These are phyloP conservation scores for Albula glossodonta DNA, from an alignment of 2,113 vertebrate genomes.

Conservation along the genomic window DNA sequence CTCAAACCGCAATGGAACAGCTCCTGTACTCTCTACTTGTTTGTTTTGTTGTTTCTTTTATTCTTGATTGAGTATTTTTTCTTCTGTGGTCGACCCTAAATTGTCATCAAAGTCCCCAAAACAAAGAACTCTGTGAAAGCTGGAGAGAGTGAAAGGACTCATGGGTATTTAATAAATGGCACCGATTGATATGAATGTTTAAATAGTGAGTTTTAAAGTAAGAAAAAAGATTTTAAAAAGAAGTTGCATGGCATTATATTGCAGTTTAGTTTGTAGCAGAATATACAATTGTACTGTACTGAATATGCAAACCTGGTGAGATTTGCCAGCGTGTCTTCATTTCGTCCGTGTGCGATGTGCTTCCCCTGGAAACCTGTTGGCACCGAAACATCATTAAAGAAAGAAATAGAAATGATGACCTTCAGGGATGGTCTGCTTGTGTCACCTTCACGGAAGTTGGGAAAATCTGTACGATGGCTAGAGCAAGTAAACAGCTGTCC, in stretches of 20 bases:
- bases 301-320: not conserved
- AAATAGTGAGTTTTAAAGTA: constrained; percentile 39
- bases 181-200: constrained; percentile 36
- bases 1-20: not conserved
- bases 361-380: constrained; percentile 13
- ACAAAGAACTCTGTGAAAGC: constrained; percentile 12
- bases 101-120: not conserved
- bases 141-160: constrained; percentile 45
- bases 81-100: not conserved
- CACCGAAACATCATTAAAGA: not conserved
- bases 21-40: not conserved
- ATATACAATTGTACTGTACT: constrained; percentile 25
- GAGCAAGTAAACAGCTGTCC: too few species aligned
- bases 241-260: constrained; percentile 48
- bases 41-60: constrained; percentile 13
- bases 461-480: too few species aligned
- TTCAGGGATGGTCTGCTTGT: not conserved
- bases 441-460: not conserved
- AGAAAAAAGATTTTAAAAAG: constrained; percentile 20
- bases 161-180: constrained; percentile 46
- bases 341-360: not conserved
- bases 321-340: constrained; percentile 9
- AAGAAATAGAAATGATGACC: not conserved
- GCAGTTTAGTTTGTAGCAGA: constrained; percentile 38
- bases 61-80: not conserved